phyloP scores from a whole-genome alignment of 2,888 invertebrate species.

The Brenthis daphne region DNA sequence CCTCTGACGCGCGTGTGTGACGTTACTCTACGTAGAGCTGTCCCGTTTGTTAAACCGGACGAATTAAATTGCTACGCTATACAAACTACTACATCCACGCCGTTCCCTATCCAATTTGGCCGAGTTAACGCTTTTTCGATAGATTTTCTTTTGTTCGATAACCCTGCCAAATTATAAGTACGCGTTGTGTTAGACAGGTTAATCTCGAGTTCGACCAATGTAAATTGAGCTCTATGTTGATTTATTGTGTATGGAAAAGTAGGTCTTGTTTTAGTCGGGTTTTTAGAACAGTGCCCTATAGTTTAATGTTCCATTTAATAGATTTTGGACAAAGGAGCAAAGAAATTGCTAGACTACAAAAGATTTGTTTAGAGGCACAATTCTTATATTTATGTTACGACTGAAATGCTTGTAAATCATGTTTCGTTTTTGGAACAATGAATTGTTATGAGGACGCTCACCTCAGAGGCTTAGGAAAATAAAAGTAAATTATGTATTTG shows the following conservation, averaged over 20 bases:
- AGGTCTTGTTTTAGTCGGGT: conserved; percentile 42
- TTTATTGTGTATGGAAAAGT: conserved; percentile 32
- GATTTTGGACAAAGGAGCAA: conserved; percentile 42
- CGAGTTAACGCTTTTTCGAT: conserved; percentile 42
- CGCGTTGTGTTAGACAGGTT: conserved; percentile 28
- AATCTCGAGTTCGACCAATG: conserved; percentile 35
- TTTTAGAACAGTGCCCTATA: conserved; percentile 50
- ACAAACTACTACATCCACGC: conserved; percentile 21
- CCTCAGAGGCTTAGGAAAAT: neutral
- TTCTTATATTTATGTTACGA: conserved; percentile 14
- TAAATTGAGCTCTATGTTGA: conserved; percentile 41
- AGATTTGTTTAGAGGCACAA: conserved; percentile 18
- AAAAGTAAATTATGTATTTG: neutral
- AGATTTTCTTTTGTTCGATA: conserved; percentile 51
- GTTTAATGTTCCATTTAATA: conserved; percentile 45
- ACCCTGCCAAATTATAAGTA: conserved; percentile 25
- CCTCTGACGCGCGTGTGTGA: conserved; percentile 67
- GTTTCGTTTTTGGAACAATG: conserved; percentile 9
- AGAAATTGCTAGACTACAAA: conserved; percentile 40
- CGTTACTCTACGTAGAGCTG: conserved; percentile 58
- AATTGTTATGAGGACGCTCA: conserved; percentile 12
- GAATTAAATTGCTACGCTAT: conserved; percentile 44
- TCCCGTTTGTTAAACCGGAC: conserved; percentile 61
- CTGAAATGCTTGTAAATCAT: conserved; percentile 4
- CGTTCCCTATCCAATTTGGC: conserved; percentile 31